phyloP scores from a whole-genome alignment of 2,888 invertebrate genomes.

The Oligia fasciuncula region DNA sequence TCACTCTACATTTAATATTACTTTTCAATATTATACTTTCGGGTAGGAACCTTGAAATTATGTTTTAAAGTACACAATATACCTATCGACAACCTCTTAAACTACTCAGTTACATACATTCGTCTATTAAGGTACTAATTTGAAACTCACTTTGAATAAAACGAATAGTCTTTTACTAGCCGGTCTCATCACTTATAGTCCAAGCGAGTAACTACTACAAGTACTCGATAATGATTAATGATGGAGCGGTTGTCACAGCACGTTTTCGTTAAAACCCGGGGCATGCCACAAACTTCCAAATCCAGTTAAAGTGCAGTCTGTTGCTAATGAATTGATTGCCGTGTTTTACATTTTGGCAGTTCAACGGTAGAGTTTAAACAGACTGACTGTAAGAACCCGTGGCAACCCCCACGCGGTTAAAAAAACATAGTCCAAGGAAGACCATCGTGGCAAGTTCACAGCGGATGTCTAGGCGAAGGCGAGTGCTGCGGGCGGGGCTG shows the following conservation, averaged over 20 bases:
- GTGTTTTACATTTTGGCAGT: slow-evolving; percentile 6
- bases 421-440: slow-evolving; percentile 50
- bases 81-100: slow-evolving; percentile 73
- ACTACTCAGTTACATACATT: slow-evolving; percentile 74
- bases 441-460: slow-evolving; percentile 74
- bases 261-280: slow-evolving; percentile 64
- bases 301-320: background rate
- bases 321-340: slow-evolving; percentile 12
- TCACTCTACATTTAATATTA: slow-evolving; percentile 80
- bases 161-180: slow-evolving; percentile 60
- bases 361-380: slow-evolving; percentile 5
- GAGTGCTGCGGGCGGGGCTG: slow-evolving; percentile 77
- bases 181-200: slow-evolving; percentile 38
- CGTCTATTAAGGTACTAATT: slow-evolving; percentile 76
- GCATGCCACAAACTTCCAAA: slow-evolving; percentile 22
- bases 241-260: slow-evolving; percentile 74
- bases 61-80: slow-evolving; percentile 66
- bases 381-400: background rate
- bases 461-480: slow-evolving; percentile 83
- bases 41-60: slow-evolving; percentile 88
- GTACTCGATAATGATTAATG: slow-evolving; percentile 44
- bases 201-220: slow-evolving; percentile 39
- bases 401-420: slow-evolving; percentile 27
- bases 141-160: slow-evolving; percentile 72
- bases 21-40: slow-evolving; percentile 76